phyloP scores from a whole-genome alignment of 2,888 invertebrate genomes.

The Isoperla grammatica region DNA sequence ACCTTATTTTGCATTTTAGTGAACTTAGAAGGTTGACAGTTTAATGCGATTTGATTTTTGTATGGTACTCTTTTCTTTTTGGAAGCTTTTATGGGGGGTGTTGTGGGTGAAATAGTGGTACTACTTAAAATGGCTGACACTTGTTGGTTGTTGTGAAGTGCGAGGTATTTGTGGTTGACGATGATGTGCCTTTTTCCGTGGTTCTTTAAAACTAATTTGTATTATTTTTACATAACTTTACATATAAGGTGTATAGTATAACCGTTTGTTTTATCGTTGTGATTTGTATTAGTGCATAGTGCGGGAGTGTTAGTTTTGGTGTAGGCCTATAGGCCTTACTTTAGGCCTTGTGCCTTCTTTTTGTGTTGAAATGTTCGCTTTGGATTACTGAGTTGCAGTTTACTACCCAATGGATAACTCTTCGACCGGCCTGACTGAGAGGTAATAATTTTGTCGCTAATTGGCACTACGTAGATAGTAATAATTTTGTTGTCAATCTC shows the following conservation, averaged over 20 bases:
- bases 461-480: too few relatives aligned
- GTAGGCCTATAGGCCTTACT: not conserved
- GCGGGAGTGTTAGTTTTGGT: slow-evolving; percentile 1
- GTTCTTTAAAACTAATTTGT: slow-evolving; percentile 5
- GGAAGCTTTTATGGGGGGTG: not conserved
- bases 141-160: slow-evolving; percentile 43
- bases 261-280: not conserved
- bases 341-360: not conserved
- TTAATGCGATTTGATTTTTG: too few relatives aligned
- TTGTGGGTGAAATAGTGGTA: slow-evolving; percentile 20
- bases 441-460: slow-evolving; percentile 29
- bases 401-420: slow-evolving; percentile 35
- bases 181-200: slow-evolving; percentile 26
- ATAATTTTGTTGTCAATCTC: too few relatives aligned
- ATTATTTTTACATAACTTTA: not conserved
- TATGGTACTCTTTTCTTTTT: too few relatives aligned
- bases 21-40: too few relatives aligned
- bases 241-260: slow-evolving; percentile 2
- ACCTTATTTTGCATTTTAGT: too few relatives aligned
- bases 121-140: slow-evolving; percentile 46
- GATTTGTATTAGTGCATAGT: not conserved
- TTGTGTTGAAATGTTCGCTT: slow-evolving; percentile 30
- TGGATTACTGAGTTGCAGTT: slow-evolving; percentile 22
- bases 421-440: slow-evolving; percentile 34
- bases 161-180: slow-evolving; percentile 28